Conservation (phyloP, 2,113 vertebrate species). For the Notarius quadriscutis region DNA sequence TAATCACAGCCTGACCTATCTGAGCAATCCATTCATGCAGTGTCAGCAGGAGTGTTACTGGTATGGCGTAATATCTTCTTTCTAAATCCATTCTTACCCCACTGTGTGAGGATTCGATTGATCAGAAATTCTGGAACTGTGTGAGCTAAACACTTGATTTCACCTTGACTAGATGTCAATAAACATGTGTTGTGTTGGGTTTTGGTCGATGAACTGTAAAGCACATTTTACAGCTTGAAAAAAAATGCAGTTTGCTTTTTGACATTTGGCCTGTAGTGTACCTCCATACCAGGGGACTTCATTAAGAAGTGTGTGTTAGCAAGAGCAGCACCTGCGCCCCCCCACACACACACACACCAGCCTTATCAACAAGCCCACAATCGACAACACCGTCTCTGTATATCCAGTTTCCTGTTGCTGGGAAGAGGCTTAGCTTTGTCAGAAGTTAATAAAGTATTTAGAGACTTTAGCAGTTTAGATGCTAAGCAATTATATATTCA, state of each 20-base stretch:
- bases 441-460: slow-evolving; percentile 13
- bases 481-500: neutral
- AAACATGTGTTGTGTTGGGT: neutral
- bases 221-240: no score
- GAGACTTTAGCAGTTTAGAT: neutral
- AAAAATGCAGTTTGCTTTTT: neutral
- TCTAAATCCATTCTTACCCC: neutral
- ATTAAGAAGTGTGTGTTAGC: slow-evolving; percentile 36
- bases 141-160: neutral
- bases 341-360: neutral
- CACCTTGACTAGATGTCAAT: neutral
- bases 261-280: slow-evolving; percentile 17
- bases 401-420: neutral
- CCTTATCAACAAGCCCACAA: slow-evolving; percentile 8
- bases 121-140: neutral
- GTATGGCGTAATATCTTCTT: neutral
- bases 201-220: neutral
- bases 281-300: slow-evolving; percentile 29
- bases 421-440: neutral
- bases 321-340: slow-evolving; percentile 18
- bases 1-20: neutral
- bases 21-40: neutral
- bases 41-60: neutral
- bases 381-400: neutral
- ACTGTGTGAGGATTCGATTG: neutral